Conservation (phyloP, 2,113 vertebrate species). For the Candoia aspera region DNA sequence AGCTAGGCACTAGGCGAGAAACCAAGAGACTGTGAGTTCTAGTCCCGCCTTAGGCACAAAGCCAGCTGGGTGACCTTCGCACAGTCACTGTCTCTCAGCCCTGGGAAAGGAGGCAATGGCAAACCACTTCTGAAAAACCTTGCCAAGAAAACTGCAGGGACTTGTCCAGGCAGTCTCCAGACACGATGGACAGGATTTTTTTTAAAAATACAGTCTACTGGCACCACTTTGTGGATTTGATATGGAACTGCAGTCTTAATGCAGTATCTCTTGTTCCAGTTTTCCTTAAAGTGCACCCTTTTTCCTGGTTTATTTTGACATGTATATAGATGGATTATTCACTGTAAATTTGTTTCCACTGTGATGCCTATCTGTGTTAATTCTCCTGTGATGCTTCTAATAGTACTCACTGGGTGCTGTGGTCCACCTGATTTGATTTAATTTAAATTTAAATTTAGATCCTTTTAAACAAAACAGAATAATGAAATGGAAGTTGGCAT, state of each 20-base stretch:
- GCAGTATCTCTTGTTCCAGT: not conserved
- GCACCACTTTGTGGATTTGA: slow-evolving; percentile 13
- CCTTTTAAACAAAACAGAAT: not conserved
- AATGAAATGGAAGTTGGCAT: not conserved
- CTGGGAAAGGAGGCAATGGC: no score
- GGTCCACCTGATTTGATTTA: not conserved
- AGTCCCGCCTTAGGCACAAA: no score
- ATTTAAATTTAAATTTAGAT: no score
- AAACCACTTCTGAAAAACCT: no score
- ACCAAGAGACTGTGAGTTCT: no score
- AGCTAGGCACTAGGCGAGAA: not conserved
- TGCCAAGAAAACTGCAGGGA: no score
- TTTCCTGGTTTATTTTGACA: not conserved
- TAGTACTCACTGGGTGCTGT: not conserved
- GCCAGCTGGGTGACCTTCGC: no score
- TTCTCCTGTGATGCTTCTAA: not conserved
- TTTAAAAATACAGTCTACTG: not conserved
- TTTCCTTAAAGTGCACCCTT: not conserved
- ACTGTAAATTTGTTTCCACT: not conserved
- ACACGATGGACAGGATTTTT: no score
- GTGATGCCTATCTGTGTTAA: not conserved
- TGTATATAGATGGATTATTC: not conserved
- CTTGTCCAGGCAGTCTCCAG: no score
- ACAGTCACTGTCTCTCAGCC: no score
- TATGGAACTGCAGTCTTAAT: not conserved